A percentile compares a stretch with the other conserved stretches of the same genome.
Conservation (phyloP, 2,888 invertebrate genomes). For the Synanthedon andrenaeformis region DNA sequence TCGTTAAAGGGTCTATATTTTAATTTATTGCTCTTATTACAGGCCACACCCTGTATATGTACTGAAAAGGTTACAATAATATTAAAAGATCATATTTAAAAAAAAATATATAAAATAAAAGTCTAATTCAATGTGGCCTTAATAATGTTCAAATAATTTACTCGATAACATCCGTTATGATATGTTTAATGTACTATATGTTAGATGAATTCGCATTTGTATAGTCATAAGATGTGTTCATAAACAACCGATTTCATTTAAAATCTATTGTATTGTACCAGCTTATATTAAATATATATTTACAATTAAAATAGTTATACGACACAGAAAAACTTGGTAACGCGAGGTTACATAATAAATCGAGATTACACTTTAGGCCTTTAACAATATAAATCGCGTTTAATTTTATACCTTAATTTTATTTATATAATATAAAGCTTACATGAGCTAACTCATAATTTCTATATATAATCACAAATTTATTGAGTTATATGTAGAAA, state of each 20-base stretch:
- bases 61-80: too few species aligned
- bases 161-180: conserved; percentile 30
- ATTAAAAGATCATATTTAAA: too few species aligned
- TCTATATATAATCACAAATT: too few species aligned
- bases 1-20: too few species aligned
- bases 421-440: too few species aligned
- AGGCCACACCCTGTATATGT: too few species aligned
- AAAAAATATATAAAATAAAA: background rate
- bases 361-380: conserved; percentile 59
- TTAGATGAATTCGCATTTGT: conserved; percentile 38
- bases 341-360: conserved; percentile 22
- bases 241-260: conserved; percentile 22
- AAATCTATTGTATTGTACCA: conserved; percentile 20
- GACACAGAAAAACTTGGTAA: conserved; percentile 52
- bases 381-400: conserved; percentile 9
- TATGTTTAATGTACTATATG: conserved; percentile 66
- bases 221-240: conserved; percentile 46
- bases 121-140: background rate
- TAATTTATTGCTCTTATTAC: too few species aligned
- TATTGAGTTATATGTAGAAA: too few species aligned
- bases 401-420: too few species aligned
- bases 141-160: background rate
- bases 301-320: conserved; percentile 15
- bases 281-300: background rate
- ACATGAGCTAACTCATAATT: too few species aligned